Conservation (phyloP, 1,140 invertebrate genomes). For the Bombus picipes region DNA sequence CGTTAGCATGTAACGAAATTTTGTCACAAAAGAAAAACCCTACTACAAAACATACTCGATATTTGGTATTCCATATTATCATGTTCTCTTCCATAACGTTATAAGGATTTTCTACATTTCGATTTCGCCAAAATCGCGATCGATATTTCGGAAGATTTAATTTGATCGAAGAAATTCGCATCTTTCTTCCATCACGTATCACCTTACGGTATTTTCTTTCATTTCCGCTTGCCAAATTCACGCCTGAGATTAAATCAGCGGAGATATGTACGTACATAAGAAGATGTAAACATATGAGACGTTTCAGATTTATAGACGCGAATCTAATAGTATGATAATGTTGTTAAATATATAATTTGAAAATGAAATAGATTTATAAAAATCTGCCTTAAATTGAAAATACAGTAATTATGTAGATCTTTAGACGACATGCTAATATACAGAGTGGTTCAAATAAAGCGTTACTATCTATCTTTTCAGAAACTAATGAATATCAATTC, state of each 20-base stretch:
- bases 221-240: background rate
- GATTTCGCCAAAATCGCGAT: background rate
- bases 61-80: conserved; percentile 20
- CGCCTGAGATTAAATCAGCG: background rate
- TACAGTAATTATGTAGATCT: background rate
- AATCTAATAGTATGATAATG: background rate
- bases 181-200: background rate
- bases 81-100: conserved; percentile 1
- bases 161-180: background rate
- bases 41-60: background rate
- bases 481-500: background rate
- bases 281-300: background rate
- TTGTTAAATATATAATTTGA: background rate
- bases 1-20: background rate
- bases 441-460: no score
- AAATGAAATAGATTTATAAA: background rate
- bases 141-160: conserved; percentile 4
- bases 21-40: background rate
- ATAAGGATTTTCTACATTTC: background rate
- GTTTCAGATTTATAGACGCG: background rate
- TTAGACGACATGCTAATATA: background rate
- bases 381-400: background rate
- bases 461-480: background rate
- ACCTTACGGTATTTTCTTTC: background rate
- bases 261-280: conserved; percentile 8